phyloP scores from a whole-genome alignment of 2,888 invertebrate species.

The Papilio demoleus region DNA sequence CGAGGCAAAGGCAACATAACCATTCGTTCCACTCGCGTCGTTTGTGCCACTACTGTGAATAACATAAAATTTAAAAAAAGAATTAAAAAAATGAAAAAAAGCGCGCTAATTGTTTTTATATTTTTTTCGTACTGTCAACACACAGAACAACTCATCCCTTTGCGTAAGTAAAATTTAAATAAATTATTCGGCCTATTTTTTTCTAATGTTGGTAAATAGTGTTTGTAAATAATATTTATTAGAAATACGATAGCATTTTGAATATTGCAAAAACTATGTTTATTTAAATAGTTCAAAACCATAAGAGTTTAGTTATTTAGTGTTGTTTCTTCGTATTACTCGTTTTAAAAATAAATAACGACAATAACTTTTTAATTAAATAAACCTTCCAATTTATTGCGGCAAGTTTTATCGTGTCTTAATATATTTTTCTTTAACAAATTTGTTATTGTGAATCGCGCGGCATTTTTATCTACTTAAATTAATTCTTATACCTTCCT shows the following conservation, averaged over 20 bases:
- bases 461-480: too few species aligned
- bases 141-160: constrained; percentile 67
- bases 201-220: neutral
- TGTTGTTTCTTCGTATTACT: too few species aligned
- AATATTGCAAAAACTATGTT: neutral
- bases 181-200: too few species aligned
- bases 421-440: too few species aligned
- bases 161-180: constrained; percentile 65
- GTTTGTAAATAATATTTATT: neutral
- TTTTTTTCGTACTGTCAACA: constrained; percentile 64
- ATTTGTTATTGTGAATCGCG: too few species aligned
- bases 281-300: neutral
- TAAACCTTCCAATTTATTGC: neutral
- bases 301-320: neutral
- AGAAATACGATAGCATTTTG: neutral
- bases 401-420: too few species aligned
- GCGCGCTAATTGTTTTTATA: constrained; percentile 52
- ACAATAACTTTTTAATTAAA: neutral
- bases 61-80: constrained; percentile 19
- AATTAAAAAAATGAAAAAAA: constrained; percentile 44
- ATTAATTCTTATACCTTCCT: too few species aligned
- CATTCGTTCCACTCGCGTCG: constrained; percentile 61
- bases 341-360: too few species aligned
- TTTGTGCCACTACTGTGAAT: constrained; percentile 50
- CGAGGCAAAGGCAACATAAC: constrained; percentile 50